phyloP scores from a whole-genome alignment of 2,888 invertebrate species.

The Iselma pallidipennis region DNA sequence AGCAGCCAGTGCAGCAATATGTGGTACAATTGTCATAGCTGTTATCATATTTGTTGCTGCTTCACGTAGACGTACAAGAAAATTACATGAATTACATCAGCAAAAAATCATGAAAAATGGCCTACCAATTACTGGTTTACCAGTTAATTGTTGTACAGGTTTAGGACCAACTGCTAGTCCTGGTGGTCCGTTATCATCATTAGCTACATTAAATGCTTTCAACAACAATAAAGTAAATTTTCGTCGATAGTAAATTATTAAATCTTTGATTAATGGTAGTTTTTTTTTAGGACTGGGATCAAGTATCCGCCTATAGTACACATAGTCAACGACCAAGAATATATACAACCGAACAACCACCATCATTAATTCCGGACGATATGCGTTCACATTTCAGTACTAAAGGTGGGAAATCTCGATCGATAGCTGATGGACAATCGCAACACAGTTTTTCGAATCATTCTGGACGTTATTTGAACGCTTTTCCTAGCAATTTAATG shows the following conservation, averaged over 20 bases:
- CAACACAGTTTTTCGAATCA: slow-evolving; percentile 86
- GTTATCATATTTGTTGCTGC: slow-evolving; percentile 90
- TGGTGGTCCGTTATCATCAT: slow-evolving; percentile 77
- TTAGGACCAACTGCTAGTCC: slow-evolving; percentile 76
- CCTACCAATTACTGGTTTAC: slow-evolving; percentile 72
- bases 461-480: slow-evolving; percentile 73
- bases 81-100: slow-evolving; percentile 72
- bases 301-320: slow-evolving; percentile 88
- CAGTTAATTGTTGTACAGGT: slow-evolving; percentile 78
- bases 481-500: slow-evolving; percentile 75
- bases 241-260: background rate
- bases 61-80: slow-evolving; percentile 76
- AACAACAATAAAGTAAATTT: slow-evolving; percentile 74
- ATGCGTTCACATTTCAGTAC: slow-evolving; percentile 74
- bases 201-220: slow-evolving; percentile 83
- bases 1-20: slow-evolving; percentile 90
- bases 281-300: slow-evolving; percentile 72
- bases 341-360: slow-evolving; percentile 70
- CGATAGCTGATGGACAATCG: slow-evolving; percentile 86
- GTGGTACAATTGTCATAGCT: slow-evolving; percentile 88
- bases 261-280: background rate
- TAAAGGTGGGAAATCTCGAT: slow-evolving; percentile 66
- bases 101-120: slow-evolving; percentile 66
- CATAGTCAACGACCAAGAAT: slow-evolving; percentile 87
- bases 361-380: slow-evolving; percentile 68